Percentiles rank a stretch among this genome's conserved stretches.
phyloP scores from a whole-genome alignment of 2,888 invertebrate genomes.

The Heliconius cydno region DNA sequence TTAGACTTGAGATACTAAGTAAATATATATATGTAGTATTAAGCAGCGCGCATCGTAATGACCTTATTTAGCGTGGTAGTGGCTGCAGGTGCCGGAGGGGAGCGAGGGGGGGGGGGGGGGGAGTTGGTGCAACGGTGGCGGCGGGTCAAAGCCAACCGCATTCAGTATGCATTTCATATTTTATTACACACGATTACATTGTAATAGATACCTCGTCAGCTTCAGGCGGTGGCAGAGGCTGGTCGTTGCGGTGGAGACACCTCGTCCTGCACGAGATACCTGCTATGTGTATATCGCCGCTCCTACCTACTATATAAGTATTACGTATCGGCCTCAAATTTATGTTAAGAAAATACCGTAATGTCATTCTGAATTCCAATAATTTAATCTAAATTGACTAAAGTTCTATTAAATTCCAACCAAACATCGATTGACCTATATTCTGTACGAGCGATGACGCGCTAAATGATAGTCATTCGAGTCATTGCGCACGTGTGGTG shows the following conservation, averaged over 20 bases:
- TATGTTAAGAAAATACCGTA: not conserved
- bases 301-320: too few species aligned
- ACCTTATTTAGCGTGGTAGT: not conserved
- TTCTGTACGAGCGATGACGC: not conserved
- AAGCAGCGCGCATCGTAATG: slow-evolving; percentile 1
- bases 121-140: too few species aligned
- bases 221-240: not conserved
- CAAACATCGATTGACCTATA: slow-evolving; percentile 18
- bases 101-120: not conserved
- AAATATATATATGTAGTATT: not conserved
- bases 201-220: slow-evolving; percentile 6
- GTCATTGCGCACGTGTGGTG: too few species aligned
- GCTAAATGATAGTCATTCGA: not conserved
- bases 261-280: too few species aligned
- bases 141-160: slow-evolving; percentile 27
- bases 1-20: not conserved
- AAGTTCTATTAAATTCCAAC: not conserved
- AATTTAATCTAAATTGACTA: not conserved
- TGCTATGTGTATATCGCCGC: too few species aligned
- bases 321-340: too few species aligned
- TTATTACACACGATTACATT: slow-evolving; percentile 1
- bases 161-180: slow-evolving; percentile 24
- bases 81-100: not conserved
- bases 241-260: not conserved
- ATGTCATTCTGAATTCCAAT: not conserved